Base-by-base conservation (phyloP, 2,888 invertebrate species). In the Eilema depressum region DNA sequence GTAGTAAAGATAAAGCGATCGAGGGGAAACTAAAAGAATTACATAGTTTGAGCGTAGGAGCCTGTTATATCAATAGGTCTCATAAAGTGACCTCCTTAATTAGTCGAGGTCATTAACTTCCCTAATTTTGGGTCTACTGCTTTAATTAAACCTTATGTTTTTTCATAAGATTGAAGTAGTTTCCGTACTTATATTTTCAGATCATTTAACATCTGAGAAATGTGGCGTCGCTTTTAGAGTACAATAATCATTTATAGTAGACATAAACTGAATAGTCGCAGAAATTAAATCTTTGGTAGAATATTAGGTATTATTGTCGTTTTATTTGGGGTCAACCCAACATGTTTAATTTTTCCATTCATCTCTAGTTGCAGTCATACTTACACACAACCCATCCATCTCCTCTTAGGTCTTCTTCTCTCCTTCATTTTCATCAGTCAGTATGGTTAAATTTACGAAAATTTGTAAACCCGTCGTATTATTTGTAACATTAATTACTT, bases 161-260 rank as follows among this genome's bases (percentile, higher is more conserved):
- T 80, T 79, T 74, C 74, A 69, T 73, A 68, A 64, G 53, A 56
- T 56, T 66, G 26, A 25, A 73, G 71, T 71, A 66, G 70, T 75
- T 74, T 67, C 53, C 25, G 71, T 61, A 60, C 67, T 64, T 72
- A 62, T 70, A 70, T 70, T 75, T 75, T 71, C 76, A 73, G 74
- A 56, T 69, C 78, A 77, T 82, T 81, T 70, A 80, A 77, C 81
- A 74, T 71, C 67, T 74, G 65, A 76, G 66, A 60, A 66, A 79
- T 71, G 71, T 70, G 25, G 63, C 71, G 73, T 68, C 63, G 63
- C 64, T 69, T 70, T 74, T 69, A 41, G 59, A 71, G 28, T 68
- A 56, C 56, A 69, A 67, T 26, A 66, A 57, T 63, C 33, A 75
- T 70, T 75, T 74, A 65, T 63, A 67, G 65, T 64, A 71, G 74